Evolutionary conservation across 1,140 invertebrate species (phyloP), one percentile per base, ranked within the genome.

Genomic region (Aculops lycopersici): DNA sequence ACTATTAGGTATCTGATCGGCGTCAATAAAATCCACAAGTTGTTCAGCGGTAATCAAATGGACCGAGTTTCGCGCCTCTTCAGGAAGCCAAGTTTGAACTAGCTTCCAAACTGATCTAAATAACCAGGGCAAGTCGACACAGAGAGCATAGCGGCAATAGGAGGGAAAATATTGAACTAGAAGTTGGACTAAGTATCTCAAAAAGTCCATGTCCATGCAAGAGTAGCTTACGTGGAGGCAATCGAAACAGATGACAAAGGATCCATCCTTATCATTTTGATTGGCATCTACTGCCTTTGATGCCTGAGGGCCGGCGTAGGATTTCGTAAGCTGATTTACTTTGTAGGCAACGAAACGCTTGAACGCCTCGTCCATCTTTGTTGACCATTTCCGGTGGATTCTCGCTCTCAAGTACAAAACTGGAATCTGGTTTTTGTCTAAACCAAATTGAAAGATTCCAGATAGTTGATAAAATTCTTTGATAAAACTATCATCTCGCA

Each of bases 111-210:
- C 45, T 2, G 46, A 41, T 15, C 21, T 38, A 2, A 47, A 21
- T 37, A 47, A 35, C 46, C 46, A 47, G 12, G 46, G 45, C 20
- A 47, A 24, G 18, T 47, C 44, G 39, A 40, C 43, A 3, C 46
- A 41, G 3, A 47, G 36, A 17, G 45, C 43, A 39, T 45, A 36
- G 1, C 36, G 19, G 4, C 47, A 24, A 13, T 41, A 46, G 21
- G 31, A 20, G 14, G 47, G 47, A 38, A 41, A 48, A 21, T 48
- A 44, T 14, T 40, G 40, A 17, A 37, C 45, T 14, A 48, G 20
- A 15, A 42, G 18, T 5, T 37, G 16, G 16, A 47, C 37, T 8
- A 45, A 20, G 40, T 42, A 48, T 35, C 37, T 39, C 4, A 45
- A 20, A 18, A 47, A 20, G 13, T 48, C 47, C 18, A 48, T 37